Base-by-base conservation (phyloP, 92 coral and sea anemone species). In the Nematostella vectensis region DNA sequence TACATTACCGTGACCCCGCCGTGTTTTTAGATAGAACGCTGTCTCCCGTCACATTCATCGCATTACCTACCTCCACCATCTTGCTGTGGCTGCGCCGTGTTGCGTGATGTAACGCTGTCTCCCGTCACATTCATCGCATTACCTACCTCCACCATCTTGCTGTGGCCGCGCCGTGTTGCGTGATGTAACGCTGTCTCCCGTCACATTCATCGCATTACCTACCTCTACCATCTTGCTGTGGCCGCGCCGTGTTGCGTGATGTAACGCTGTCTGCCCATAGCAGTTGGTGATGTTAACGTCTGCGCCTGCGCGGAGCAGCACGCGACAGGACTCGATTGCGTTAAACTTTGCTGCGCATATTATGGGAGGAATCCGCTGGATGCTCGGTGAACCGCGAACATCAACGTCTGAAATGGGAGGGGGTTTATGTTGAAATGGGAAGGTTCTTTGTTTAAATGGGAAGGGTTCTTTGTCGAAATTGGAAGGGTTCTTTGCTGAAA, bases 241-340 rank as follows among this genome's bases (percentile, higher is more conserved):
- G 23, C 79, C 79, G 40, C 85, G 55, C 2, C 81, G 79, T 10
- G 88, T 69, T n/a, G 88, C 84, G 24, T 70, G 69, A 53, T 85
- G 88, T 21, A 85, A 61, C 9, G 88, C 83, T 13, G 88, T 61
- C 39, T 80, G 95, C 8, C 88, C 88, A 28, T 67, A 80, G 38
- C 83, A 80, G 40, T 69, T 58, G 40, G 27, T 52, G 22, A n/a
- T 33, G 6, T n/a, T 21, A 12, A 71, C 83, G 20, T 62, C 45
- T 11, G 88, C 95, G 20, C 88, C 84, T 54, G 63, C 45, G 58
- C 55, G 70, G 31, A 85, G 65, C 48, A 85, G 65, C 4, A 67
- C 47, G 2, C 72, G 76, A 48, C 88, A 80, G 4, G 88, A 63
- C 2, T 80, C 95, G 48, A 42, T 17, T 1, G 72, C 52, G 62